A percentile compares a stretch with the other conserved stretches of the same genome.
phyloP scores from a whole-genome alignment of 2,113 vertebrate species.

The Mesembrinibis cayennensis region DNA sequence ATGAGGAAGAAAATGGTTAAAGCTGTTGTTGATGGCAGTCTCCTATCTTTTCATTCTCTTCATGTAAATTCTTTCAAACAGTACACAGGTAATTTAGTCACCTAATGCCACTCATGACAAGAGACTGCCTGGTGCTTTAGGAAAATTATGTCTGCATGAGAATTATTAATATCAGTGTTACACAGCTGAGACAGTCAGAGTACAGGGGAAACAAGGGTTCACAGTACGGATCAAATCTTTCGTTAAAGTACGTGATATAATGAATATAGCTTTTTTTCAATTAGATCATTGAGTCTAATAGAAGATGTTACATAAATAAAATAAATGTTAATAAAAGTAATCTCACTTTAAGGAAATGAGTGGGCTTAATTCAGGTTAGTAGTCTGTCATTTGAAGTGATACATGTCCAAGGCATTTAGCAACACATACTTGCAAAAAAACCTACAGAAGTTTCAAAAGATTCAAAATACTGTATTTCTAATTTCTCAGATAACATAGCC shows the following conservation, averaged over 20 bases:
- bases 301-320: neutral
- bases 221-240: neutral
- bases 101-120: neutral
- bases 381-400: neutral
- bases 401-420: neutral
- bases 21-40: neutral
- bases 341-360: neutral
- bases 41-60: neutral
- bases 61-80: neutral
- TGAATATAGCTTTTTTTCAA: neutral
- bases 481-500: constrained; percentile 17
- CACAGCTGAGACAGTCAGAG: neutral
- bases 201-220: neutral
- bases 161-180: neutral
- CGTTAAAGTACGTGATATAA: neutral
- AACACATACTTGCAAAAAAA: neutral
- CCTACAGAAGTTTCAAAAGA: neutral
- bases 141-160: neutral
- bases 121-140: neutral
- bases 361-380: neutral
- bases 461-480: neutral
- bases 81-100: neutral
- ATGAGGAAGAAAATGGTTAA: neutral
- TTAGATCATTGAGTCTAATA: neutral
- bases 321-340: neutral